Percentiles rank a stretch among this genome's conserved stretches.
Conservation (phyloP, 2,113 vertebrate genomes). For the crab-eating macaque (Macaca fascicularis) region DNA sequence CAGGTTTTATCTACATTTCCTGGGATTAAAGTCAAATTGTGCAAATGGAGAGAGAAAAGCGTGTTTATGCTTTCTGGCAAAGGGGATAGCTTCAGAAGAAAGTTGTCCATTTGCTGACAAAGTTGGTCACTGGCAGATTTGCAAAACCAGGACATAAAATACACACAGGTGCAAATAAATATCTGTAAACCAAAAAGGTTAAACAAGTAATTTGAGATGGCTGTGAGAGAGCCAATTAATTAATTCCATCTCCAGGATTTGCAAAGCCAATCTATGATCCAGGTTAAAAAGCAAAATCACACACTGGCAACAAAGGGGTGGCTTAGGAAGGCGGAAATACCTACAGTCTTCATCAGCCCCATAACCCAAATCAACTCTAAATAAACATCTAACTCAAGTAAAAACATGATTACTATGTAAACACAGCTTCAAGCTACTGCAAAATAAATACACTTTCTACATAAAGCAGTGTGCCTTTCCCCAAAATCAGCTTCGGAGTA, state of each 20-base stretch:
- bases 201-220: neutral
- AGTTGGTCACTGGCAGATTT: slow-evolving; percentile 37
- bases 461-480: neutral
- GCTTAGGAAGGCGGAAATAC: neutral
- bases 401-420: neutral
- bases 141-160: neutral
- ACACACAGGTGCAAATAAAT: slow-evolving; percentile 3
- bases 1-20: neutral
- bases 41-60: neutral
- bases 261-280: neutral
- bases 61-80: neutral
- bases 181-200: neutral
- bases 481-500: neutral
- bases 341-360: neutral
- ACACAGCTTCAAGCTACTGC: neutral
- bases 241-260: neutral
- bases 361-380: neutral
- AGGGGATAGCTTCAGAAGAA: neutral
- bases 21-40: neutral
- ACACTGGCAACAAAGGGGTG: neutral
- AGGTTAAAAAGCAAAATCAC: neutral
- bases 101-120: neutral
- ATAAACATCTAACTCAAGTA: slow-evolving; percentile 10
- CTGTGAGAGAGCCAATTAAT: neutral
- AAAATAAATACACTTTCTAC: neutral